Base-by-base conservation (phyloP, 2,797 vertebrate species). In the Channa striata region DNA sequence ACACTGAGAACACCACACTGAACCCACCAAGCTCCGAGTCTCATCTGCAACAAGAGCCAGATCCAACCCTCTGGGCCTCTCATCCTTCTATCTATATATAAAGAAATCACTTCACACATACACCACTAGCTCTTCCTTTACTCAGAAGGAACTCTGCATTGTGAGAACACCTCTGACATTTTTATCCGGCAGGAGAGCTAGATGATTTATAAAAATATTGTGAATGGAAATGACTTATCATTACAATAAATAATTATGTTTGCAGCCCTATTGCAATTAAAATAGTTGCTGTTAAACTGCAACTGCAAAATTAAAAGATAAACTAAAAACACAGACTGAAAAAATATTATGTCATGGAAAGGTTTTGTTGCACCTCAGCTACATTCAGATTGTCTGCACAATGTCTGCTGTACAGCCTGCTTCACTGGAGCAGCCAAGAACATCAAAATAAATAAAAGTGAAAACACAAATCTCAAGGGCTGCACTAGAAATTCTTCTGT, bases 401-500 rank as follows among this genome's bases (percentile, higher is more conserved):
- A 54, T 74, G 82, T 82, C 81, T 60, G 46, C 64, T 51, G 37
- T 34, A 44, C 61, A 68, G 72, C 71, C 68, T 59, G 58, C 40
- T 33, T 23, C 56, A 53, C 69, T 23, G 64, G 33, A 56, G 47
- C 46, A 8, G 81, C 84, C 72, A 84, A 84, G 74, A 88, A 74
- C 68, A 80, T 78, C 63, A 79, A 81, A 83, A 83, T 78, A 87
- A 85, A 88, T 82, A 73, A 80, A 92, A 67, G 79, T 82, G 88
- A 73, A 78, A 86, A 88, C 73, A 81, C 56, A 62, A 72, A 59
- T 85, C 83, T 73, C 67, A 4, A 30, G 25, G 25, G 25, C 25
- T 30, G 25, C 25, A 30, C 25, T 30, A 4, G 25, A 30, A 4
- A 30, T 30, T 30, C 25, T 30, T 30, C 25, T 4, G 25, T 30